Evolutionary conservation across 2,888 invertebrate genomes (phyloP), one percentile per base, ranked within the genome.

Genomic region (Lordiphosa andalusiaca): DNA sequence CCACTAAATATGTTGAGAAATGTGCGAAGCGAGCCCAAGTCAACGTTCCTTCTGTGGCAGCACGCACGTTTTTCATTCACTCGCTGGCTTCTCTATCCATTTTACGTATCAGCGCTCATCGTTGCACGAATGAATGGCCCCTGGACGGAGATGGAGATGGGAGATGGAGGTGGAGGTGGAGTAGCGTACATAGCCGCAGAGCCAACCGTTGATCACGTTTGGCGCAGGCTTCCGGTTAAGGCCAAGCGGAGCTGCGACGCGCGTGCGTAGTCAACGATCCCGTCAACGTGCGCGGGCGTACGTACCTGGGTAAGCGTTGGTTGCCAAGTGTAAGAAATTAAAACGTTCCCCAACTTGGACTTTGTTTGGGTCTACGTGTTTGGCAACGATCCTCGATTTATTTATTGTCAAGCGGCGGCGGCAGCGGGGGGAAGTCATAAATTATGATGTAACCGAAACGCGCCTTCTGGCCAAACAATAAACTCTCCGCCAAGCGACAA

Each of bases 1-100:
- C 64, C 82, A 77, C 84, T 84, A 76, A 77, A 87, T 81, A 77
- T 80, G 74, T 74, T 82, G 74, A 77, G 78, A 77, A 84, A 77
- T 77, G 78, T 84, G 83, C 68, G 71, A 78, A 25, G 55, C 19
- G 38, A 40, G 51, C 13, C 65, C 81, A 87, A 88, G 88, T 87
- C 87, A 88, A 83, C 83, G 86, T 74, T 87, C 87, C 87, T 87
- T 88, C 87, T 88, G 87, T 87, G 85, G 86, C 87, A 84, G 86
- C 87, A 87, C 87, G 87, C 87, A 87, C 84, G 85, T 80, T 83
- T 80, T 75, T 75, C 70, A 81, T 81, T 84, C 85, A 81, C 84
- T 84, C 82, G 73, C 19, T 19, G 19, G 19, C 19, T 19, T 19
- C 4, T 61, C 52, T 68, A 44, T 61, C 56, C 60, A 63, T 76